These are phyloP conservation scores for Drusus annulatus DNA, from an alignment of 1,140 invertebrate species.

Conservation along the genomic window DNA sequence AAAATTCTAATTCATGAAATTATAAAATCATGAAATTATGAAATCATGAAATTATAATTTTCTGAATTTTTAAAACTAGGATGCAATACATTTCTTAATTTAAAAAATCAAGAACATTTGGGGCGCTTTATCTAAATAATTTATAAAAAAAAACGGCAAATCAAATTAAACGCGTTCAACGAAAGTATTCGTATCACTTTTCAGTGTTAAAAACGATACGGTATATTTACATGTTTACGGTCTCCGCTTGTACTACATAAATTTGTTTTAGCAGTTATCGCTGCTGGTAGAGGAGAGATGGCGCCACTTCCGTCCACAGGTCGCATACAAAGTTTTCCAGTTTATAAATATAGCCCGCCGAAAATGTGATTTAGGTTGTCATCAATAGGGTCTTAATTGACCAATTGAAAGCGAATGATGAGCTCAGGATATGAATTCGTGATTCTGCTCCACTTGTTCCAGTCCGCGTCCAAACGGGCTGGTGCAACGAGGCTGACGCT, in stretches of 20 bases:
- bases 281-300: not conserved
- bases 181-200: too few relatives aligned
- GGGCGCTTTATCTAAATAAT: too few relatives aligned
- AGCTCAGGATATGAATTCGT: conserved; percentile 27
- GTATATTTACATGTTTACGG: too few relatives aligned
- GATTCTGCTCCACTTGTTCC: conserved; percentile 14
- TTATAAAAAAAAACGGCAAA: too few relatives aligned
- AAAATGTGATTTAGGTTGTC: not conserved
- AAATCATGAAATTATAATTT: too few relatives aligned
- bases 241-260: not conserved
- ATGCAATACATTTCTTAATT: too few relatives aligned
- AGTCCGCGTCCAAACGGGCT: conserved; percentile 22
- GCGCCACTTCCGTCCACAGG: not conserved
- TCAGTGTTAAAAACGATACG: too few relatives aligned
- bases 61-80: too few relatives aligned
- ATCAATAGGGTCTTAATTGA: conserved; percentile 43
- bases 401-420: conserved; percentile 36
- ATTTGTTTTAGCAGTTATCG: not conserved
- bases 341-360: not conserved
- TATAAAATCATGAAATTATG: too few relatives aligned
- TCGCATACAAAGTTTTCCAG: not conserved
- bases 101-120: too few relatives aligned
- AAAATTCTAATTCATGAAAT: too few relatives aligned
- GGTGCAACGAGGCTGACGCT: conserved; percentile 22
- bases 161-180: too few relatives aligned